Conservation (phyloP, 2,888 invertebrate genomes). For the Leucozona laternaria region DNA sequence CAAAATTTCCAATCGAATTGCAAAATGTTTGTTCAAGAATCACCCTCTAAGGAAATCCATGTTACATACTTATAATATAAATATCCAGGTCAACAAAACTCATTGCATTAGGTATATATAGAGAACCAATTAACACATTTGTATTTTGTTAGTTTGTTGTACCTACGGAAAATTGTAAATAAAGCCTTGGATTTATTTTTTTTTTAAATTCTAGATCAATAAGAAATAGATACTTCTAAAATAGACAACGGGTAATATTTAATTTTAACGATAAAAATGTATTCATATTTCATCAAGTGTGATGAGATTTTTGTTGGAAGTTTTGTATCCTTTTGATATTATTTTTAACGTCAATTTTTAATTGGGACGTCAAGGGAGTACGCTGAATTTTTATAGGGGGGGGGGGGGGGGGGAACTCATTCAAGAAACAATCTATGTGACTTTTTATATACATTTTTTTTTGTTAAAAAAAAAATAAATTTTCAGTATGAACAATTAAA, state of each 20-base stretch:
- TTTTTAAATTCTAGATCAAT: not conserved
- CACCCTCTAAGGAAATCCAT: too few relatives aligned
- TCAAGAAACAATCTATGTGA: too few relatives aligned
- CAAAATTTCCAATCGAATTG: too few relatives aligned
- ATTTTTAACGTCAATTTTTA: constrained; percentile 1
- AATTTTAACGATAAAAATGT: not conserved
- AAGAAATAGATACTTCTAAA: not conserved
- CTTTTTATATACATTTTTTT: too few relatives aligned
- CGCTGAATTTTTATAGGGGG: too few relatives aligned
- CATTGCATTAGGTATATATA: not conserved
- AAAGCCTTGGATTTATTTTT: not conserved
- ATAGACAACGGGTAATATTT: not conserved
- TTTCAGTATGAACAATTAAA: too few relatives aligned
- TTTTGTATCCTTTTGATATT: not conserved
- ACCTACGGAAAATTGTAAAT: not conserved
- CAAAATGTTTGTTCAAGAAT: too few relatives aligned
- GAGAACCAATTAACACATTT: not conserved
- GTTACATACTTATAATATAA: too few relatives aligned
- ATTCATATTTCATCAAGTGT: not conserved
- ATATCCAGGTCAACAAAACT: not conserved
- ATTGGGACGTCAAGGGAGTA: too few relatives aligned
- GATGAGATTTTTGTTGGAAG: constrained; percentile 15
- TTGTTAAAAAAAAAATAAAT: too few relatives aligned
- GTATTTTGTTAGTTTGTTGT: not conserved
- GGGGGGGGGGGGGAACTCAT: too few relatives aligned